These are phyloP conservation scores for Ochotona princeps DNA, from an alignment of 2,113 vertebrate species.

Conservation along the genomic window DNA sequence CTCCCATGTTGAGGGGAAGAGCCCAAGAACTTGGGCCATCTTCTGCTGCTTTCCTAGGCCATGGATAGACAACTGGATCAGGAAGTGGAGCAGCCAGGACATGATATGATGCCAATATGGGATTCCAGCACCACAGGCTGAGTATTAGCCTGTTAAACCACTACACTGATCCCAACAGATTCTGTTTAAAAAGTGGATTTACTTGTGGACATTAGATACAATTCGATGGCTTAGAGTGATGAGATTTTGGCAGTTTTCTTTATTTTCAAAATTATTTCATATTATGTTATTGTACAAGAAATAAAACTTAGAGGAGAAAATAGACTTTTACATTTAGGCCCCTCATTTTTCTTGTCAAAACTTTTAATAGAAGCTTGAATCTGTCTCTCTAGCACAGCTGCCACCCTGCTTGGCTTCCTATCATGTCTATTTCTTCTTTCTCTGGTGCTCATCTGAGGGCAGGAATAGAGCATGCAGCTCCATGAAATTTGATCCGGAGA, in stretches of 20 bases:
- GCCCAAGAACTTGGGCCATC: no score
- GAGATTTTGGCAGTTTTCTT: conserved; percentile 6
- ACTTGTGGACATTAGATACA: not conserved
- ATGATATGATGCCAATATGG: no score
- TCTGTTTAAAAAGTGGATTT: conserved; percentile 35
- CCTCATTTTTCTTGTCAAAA: not conserved
- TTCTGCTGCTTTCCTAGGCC: no score
- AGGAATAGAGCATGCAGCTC: not conserved
- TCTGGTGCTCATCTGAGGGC: not conserved
- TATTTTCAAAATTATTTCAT: conserved; percentile 54
- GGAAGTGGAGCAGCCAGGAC: no score
- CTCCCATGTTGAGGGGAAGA: no score
- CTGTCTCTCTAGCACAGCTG: not conserved
- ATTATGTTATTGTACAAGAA: conserved; percentile 22
- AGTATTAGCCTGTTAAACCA: no score
- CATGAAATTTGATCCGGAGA: not conserved
- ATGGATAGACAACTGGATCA: no score
- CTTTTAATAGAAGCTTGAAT: not conserved
- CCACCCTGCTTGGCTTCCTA: not conserved
- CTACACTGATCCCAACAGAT: not conserved
- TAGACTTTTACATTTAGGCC: not conserved
- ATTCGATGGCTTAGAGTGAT: conserved; percentile 35
- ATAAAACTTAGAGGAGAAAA: not conserved
- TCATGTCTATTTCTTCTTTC: no score
- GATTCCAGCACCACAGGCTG: no score